Percentiles rank a stretch among this genome's conserved stretches.
These are phyloP conservation scores for Syrphus vitripennis DNA, from an alignment of 2,888 invertebrate genomes.

Conservation along the genomic window DNA sequence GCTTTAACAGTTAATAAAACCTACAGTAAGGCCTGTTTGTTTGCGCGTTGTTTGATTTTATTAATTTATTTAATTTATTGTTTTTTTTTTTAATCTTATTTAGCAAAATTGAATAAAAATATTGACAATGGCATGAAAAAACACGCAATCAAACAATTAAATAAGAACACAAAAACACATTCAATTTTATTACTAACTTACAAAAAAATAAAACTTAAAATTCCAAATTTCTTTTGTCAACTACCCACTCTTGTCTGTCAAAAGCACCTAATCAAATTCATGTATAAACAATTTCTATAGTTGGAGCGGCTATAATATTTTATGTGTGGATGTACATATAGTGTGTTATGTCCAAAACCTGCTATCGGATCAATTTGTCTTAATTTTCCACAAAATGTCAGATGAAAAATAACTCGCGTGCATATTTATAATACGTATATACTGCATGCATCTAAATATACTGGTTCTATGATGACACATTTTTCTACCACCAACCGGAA, in stretches of 20 bases:
- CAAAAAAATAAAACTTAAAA: not conserved
- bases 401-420: conserved; percentile 28
- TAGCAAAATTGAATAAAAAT: not conserved
- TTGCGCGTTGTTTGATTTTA: too few species aligned
- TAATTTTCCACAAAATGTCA: conserved; percentile 44
- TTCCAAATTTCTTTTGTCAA: not conserved
- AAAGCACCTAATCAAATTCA: not conserved
- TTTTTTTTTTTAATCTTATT: too few species aligned
- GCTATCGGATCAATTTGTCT: conserved; percentile 59
- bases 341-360: conserved; percentile 28
- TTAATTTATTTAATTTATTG: too few species aligned
- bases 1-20: too few species aligned
- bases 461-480: conserved; percentile 29
- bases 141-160: not conserved
- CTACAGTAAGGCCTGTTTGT: too few species aligned
- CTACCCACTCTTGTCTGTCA: conserved; percentile 6
- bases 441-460: not conserved
- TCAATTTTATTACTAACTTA: not conserved
- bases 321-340: not conserved
- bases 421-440: not conserved
- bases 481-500: conserved; percentile 16
- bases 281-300: not conserved
- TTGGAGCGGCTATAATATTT: not conserved
- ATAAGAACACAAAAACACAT: not conserved
- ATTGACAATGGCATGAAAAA: not conserved